phyloP scores from a whole-genome alignment of 2,797 vertebrate species.

The Acridotheres tristis region DNA sequence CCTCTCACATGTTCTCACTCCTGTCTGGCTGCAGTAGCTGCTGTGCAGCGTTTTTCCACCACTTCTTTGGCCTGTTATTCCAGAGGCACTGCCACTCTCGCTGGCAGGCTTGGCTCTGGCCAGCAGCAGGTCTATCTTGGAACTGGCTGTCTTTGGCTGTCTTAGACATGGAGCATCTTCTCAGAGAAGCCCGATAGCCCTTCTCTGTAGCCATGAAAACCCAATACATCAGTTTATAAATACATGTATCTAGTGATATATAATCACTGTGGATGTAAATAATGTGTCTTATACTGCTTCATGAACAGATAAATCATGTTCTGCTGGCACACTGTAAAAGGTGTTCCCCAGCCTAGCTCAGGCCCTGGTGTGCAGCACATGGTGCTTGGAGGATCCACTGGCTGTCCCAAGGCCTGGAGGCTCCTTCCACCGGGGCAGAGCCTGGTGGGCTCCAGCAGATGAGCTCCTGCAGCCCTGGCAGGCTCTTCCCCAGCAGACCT shows the following conservation, averaged over 20 bases:
- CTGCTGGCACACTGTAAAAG: neutral
- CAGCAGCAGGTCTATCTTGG: fast-evolving
- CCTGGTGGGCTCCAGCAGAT: neutral
- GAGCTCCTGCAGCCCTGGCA: neutral
- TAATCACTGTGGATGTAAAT: neutral
- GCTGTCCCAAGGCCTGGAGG: neutral
- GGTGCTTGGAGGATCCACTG: neutral
- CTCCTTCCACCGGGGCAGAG: neutral
- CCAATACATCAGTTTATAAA: neutral
- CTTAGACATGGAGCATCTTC: neutral
- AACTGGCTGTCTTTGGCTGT: fast-evolving
- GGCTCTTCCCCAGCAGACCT: neutral
- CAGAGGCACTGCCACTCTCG: neutral
- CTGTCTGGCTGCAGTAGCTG: neutral
- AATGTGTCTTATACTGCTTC: neutral
- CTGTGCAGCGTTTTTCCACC: neutral
- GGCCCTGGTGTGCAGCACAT: neutral
- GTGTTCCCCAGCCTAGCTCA: neutral
- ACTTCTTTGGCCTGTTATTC: neutral
- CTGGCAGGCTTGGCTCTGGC: neutral
- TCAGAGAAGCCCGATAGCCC: neutral
- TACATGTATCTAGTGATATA: neutral
- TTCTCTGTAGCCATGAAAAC: neutral
- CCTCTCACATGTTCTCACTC: neutral
- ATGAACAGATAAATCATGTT: neutral